Evolutionary conservation across 2,113 vertebrate species (phyloP).

Genomic region (Benitochromis conjunctus): DNA sequence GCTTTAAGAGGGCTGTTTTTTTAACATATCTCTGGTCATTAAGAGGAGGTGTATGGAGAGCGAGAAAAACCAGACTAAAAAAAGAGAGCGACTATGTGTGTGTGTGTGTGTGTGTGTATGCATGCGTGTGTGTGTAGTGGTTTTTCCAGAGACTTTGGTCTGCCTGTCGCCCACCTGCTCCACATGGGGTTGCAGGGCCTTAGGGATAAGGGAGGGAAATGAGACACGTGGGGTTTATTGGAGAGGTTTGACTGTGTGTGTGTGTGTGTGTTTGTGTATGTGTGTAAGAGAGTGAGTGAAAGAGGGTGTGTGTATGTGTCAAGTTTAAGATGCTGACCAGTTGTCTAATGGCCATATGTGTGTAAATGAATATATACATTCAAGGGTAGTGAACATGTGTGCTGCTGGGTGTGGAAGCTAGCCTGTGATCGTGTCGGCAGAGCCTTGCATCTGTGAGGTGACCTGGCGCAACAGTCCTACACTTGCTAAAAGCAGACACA

Average conservation of each 20-base stretch:
- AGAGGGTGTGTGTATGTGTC: not conserved
- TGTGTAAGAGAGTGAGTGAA: not conserved
- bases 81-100: not conserved
- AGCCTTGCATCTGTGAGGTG: not conserved
- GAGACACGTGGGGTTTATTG: constrained; percentile 49
- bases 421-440: not conserved
- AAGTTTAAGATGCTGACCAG: constrained; percentile 22
- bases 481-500: constrained; percentile 40
- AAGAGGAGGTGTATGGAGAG: constrained; percentile 37
- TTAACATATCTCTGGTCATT: constrained; percentile 59
- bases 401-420: not conserved
- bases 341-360: constrained; percentile 31
- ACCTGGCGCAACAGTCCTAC: not conserved
- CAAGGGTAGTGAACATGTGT: constrained; percentile 15
- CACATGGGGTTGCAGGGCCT: constrained; percentile 37
- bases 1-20: constrained; percentile 50
- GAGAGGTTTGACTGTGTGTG: constrained; percentile 7
- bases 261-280: not conserved
- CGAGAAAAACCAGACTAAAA: constrained; percentile 9
- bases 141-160: constrained; percentile 36
- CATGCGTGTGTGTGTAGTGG: not conserved
- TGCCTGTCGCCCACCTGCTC: constrained; percentile 63
- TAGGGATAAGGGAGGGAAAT: constrained; percentile 34
- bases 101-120: not conserved
- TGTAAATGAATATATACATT: not conserved